These are phyloP conservation scores for Lepidotrigona ventralis DNA, from an alignment of 1,140 invertebrate genomes.

Conservation along the genomic window DNA sequence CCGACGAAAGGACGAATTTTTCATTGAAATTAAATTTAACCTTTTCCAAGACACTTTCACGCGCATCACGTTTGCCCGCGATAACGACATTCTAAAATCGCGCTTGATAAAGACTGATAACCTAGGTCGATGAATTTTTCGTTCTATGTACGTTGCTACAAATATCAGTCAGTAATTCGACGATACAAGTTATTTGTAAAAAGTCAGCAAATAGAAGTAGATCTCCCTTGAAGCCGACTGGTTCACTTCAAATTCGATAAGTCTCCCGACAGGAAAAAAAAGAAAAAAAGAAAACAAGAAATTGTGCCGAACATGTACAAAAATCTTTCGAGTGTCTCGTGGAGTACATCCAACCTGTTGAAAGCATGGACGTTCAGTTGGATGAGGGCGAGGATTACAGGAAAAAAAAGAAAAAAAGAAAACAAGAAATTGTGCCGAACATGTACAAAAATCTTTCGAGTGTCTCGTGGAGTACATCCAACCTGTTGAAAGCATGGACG, in stretches of 20 bases:
- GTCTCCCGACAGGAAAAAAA: not conserved
- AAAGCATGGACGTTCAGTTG: no score
- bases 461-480: not conserved
- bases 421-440: constrained; percentile 12
- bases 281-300: no score
- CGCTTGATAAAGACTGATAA: not conserved
- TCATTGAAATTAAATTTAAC: not conserved
- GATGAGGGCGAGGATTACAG: not conserved
- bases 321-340: not conserved
- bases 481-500: not conserved
- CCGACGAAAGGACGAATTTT: not conserved
- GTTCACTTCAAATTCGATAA: not conserved
- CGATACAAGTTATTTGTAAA: no score
- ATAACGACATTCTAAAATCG: not conserved
- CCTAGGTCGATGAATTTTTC: not conserved
- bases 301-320: constrained; percentile 15
- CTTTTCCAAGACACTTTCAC: not conserved
- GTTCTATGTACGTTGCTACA: no score
- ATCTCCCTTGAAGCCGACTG: not conserved
- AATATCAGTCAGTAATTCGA: no score
- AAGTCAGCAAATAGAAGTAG: no score
- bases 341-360: not conserved
- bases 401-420: no score
- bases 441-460: not conserved
- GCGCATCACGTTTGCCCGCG: not conserved